Evolutionary conservation across 2,113 vertebrate species (phyloP), one percentile per base, ranked within the genome.

Genomic region (Stictonetta naevosa): DNA sequence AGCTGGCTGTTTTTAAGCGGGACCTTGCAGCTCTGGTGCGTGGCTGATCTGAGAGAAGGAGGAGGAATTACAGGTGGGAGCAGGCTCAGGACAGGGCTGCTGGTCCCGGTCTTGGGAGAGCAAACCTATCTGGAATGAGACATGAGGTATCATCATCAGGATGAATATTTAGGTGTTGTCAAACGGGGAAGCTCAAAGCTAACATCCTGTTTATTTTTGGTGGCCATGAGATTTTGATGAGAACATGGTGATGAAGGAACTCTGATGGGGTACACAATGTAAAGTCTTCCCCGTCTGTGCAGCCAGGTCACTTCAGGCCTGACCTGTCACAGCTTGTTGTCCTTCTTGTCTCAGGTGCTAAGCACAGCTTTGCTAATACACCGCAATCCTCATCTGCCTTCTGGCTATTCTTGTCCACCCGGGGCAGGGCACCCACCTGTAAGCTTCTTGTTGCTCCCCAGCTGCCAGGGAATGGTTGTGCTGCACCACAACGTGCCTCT

Each of bases 1-100:
- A 95, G 96, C 95, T 96, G 95, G 88, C 63, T 94, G 95, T 67
- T 96, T 94, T 94, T 59, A 56, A 85, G 67, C 67, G 85, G 94
- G 93, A 93, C 92, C 77, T 91, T 25, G 12, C 83, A 62, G 80
- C 88, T 94, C 76, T 76, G 55, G 79, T 82, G 72, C 73, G 44
- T 86, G 60, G 71, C 91, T 63, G 58, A 83, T 74, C 63, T 83
- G 59, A 83, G 62, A 92, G 50, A 38, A 15, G 40, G 66, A 85
- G 66, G 67, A 29, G 79, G 34, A 75, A 64, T 85, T 84, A n/a
- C 11, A 6, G 56, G 68, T 77, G 53, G 74, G 72, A 84, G 71
- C 28, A 85, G 46, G 31, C 62, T 90, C 25, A 33, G 78, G 81
- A 46, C n/a, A 46, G 59, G 19, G 25, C 76, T 81, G 66, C 26